Conservation (phyloP, 92 coral and sea anemone genomes). For the Parazoanthus atlanticus region DNA sequence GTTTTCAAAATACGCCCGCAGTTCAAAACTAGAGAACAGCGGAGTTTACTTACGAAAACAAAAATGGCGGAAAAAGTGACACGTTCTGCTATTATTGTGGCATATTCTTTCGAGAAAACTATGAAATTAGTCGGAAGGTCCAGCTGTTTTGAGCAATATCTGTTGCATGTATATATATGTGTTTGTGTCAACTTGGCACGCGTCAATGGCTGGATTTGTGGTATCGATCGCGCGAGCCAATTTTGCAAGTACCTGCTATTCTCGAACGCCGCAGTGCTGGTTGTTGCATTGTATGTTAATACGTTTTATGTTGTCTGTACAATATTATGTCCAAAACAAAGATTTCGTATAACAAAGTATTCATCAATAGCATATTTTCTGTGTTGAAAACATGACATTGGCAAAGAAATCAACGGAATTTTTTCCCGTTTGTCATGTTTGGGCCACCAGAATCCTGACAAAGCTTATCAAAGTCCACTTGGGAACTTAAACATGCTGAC, state of each 20-base stretch:
- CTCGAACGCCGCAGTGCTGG: not conserved
- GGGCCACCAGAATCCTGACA: not conserved
- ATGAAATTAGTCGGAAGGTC: not conserved
- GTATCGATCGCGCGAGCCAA: not conserved
- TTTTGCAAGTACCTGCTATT: slow-evolving; percentile 18
- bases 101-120: not conserved
- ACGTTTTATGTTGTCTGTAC: not conserved
- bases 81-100: not conserved
- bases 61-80: slow-evolving; percentile 3
- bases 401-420: too few relatives aligned
- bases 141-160: not conserved
- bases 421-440: too few relatives aligned
- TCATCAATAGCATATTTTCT: not conserved
- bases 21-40: not conserved
- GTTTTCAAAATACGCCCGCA: slow-evolving; percentile 30
- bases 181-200: not conserved
- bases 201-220: not conserved
- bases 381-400: not conserved
- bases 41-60: not conserved
- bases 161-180: not conserved
- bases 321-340: not conserved
- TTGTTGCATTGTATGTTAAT: not conserved
- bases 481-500: not conserved
- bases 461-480: not conserved
- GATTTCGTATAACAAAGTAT: not conserved